Conservation (phyloP, 2,797 vertebrate species). For the Cryptoblepharus egeriae region DNA sequence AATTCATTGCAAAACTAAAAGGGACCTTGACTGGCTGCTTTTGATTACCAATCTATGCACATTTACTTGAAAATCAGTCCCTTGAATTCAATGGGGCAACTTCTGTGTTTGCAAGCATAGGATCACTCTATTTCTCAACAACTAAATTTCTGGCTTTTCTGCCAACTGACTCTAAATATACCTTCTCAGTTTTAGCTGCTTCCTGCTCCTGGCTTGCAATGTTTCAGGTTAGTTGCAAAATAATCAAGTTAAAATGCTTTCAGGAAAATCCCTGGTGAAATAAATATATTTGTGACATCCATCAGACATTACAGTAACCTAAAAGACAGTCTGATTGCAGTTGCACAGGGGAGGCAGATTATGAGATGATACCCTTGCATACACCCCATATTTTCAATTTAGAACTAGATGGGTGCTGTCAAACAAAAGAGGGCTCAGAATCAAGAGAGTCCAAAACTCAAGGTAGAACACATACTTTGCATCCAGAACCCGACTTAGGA, state of each 20-base stretch:
- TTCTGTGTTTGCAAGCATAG: too few species aligned
- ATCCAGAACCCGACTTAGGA: too few species aligned
- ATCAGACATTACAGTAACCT: slow-evolving; percentile 10
- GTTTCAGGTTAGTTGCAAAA: slow-evolving; percentile 63
- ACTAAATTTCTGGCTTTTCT: not conserved
- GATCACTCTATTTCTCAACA: too few species aligned
- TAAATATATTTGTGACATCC: slow-evolving; percentile 54
- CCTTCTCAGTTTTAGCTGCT: slow-evolving; percentile 41
- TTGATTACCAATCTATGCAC: too few species aligned
- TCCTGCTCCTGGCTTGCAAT: slow-evolving; percentile 51
- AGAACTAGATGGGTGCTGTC: too few species aligned
- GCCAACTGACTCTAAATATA: slow-evolving; percentile 41
- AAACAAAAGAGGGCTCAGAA: not conserved
- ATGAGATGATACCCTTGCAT: not conserved
- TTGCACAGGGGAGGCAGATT: not conserved
- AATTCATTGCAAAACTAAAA: too few species aligned
- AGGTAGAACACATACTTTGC: too few species aligned
- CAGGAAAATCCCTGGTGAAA: slow-evolving; percentile 66
- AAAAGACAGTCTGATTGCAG: slow-evolving; percentile 28
- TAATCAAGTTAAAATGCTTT: slow-evolving; percentile 78
- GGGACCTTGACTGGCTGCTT: not conserved
- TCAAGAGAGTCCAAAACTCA: not conserved
- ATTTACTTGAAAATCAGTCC: too few species aligned
- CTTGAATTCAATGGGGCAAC: too few species aligned
- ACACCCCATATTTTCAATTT: not conserved